Base-by-base conservation (phyloP, 2,113 vertebrate genomes). In the Leptodactylus fuscus region DNA sequence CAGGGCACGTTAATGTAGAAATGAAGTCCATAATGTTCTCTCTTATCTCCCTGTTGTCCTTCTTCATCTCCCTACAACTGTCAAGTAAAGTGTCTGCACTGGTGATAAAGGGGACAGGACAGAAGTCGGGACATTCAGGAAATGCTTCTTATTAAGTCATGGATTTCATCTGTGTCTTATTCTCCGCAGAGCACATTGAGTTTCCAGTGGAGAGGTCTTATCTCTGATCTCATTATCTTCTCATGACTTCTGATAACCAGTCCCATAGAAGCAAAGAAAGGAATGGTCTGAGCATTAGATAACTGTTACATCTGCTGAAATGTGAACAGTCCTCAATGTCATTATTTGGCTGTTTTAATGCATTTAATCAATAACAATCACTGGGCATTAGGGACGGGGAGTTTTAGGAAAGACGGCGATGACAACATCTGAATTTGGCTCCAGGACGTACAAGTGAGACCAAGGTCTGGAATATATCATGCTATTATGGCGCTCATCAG, bases 21-120 rank as follows among this genome's bases (percentile, higher is more conserved):
- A 83, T 83, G 71, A 77, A 70, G 48, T n/a, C 44, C 27, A 71
- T 53, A 51, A 73, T 82, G 81, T 82, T 36, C 81, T 73, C 81
- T 79, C 36, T 79, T 79, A 79, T 79, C 76, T 79, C 53, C 46
- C 22, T 34, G 22, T 1, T 41, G 51, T 60, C 51, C 48, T 22
- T 67, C 67, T 53, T 55, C 48, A 65, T 71, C 20, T 34, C 34
- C 20, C 49, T 15, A 55, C 67, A 73, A 49, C 29, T 55, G 20
- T 55, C 29, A 49, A 11, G 44, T 20, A 44, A n/a, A 41, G 58
- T 38, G 62, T 20, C 27, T 55, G 34, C 34, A 34, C 15, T 32
- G 1, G 24, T 34, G 75, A 77, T 53, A 78, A 58, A 38, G 34
- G 76, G 1, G 41, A 58, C 20, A 8, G 51, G 76, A 79, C 41